Evolutionary conservation across 2,797 vertebrate genomes (phyloP).

Genomic region (Lerista edwardsae): DNA sequence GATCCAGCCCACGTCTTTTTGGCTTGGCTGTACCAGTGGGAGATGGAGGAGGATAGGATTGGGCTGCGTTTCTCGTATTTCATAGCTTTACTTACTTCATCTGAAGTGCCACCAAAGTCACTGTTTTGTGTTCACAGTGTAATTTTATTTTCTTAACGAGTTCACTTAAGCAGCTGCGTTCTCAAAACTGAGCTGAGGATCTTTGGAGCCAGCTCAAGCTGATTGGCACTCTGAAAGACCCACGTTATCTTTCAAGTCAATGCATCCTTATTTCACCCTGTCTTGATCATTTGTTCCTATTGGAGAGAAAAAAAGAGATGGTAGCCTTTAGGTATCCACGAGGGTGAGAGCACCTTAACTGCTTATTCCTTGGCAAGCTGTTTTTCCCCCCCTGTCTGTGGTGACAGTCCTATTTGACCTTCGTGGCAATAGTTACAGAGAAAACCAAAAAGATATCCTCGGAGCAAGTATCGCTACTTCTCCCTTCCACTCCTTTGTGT

Average conservation of each 20-base stretch:
- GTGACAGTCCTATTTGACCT: neutral
- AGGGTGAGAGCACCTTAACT: neutral
- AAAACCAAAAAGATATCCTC: conserved; percentile 14
- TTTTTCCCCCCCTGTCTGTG: neutral
- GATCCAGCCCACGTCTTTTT: too few species aligned
- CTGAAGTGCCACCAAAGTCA: conserved; percentile 47
- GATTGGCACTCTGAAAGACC: neutral
- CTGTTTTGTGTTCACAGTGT: conserved; percentile 55
- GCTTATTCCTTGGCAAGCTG: neutral
- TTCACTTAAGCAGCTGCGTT: conserved; percentile 50
- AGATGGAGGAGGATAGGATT: too few species aligned
- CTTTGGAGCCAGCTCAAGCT: neutral
- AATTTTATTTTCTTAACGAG: conserved; percentile 58
- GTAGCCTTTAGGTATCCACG: neutral
- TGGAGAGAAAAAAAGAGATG: neutral
- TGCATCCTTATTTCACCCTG: too few species aligned
- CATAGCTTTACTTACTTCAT: conserved; percentile 61
- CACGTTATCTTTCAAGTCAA: too few species aligned
- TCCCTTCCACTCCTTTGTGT: neutral
- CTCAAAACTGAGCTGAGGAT: conserved; percentile 40
- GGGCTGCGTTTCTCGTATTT: conserved; percentile 49
- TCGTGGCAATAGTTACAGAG: neutral
- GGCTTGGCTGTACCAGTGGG: too few species aligned
- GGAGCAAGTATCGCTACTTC: neutral
- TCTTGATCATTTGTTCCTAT: neutral